phyloP scores from a whole-genome alignment of 2,888 invertebrate genomes.

The Macrosoma leucophasiata region DNA sequence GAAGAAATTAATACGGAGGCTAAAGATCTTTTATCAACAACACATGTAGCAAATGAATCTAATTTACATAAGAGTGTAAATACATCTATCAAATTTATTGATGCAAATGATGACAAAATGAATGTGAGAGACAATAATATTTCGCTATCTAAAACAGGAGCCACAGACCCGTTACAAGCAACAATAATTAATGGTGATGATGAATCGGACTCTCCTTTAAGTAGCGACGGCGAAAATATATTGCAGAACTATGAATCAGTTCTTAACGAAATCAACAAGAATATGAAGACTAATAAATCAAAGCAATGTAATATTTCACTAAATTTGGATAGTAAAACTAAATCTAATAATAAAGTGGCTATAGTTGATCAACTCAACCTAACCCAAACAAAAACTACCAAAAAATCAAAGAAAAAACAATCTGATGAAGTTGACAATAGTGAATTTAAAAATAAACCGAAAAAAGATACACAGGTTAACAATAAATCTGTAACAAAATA shows the following conservation, averaged over 20 bases:
- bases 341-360: slow-evolving; percentile 35
- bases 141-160: slow-evolving; percentile 38
- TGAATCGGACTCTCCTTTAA: slow-evolving; percentile 31
- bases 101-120: slow-evolving; percentile 28
- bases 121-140: slow-evolving; percentile 34
- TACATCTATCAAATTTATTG: slow-evolving; percentile 42
- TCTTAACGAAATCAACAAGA: slow-evolving; percentile 44
- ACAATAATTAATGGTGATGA: slow-evolving; percentile 32
- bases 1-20: slow-evolving; percentile 33
- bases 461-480: slow-evolving; percentile 16
- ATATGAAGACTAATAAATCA: slow-evolving; percentile 28
- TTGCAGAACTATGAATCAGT: slow-evolving; percentile 54
- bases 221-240: slow-evolving; percentile 56
- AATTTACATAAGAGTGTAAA: slow-evolving; percentile 48
- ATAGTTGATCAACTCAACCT: slow-evolving; percentile 58
- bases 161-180: slow-evolving; percentile 46
- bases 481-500: slow-evolving; percentile 14
- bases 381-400: slow-evolving; percentile 41
- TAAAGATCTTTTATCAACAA: slow-evolving; percentile 43
- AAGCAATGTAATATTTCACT: slow-evolving; percentile 46
- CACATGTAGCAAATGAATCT: slow-evolving; percentile 46
- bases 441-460: slow-evolving; percentile 14
- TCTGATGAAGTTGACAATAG: slow-evolving; percentile 12
- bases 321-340: slow-evolving; percentile 43
- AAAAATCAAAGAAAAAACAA: slow-evolving; percentile 24